Evolutionary conservation across 2,113 vertebrate genomes (phyloP).

Genomic region (Eurystomus gularis): DNA sequence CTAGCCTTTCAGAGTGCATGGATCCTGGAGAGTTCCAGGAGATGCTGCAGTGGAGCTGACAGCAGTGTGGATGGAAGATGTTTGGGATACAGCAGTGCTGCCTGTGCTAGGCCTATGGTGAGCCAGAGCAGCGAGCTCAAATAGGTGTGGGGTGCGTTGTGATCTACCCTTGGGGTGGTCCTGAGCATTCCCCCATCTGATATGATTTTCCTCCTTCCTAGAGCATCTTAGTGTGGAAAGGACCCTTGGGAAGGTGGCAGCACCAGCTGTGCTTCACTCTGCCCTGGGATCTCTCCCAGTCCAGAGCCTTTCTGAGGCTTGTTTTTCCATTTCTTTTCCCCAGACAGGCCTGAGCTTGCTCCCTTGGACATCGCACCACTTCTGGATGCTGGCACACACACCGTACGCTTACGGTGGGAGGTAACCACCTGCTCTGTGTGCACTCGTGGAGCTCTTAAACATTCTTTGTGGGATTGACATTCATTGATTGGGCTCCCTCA

Average conservation of each 20-base stretch:
- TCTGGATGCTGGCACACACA: neutral
- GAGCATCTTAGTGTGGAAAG: neutral
- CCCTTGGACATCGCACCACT: neutral
- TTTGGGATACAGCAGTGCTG: neutral
- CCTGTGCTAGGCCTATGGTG: neutral
- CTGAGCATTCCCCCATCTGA: neutral
- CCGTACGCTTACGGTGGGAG: fast-evolving
- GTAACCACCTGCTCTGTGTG: neutral
- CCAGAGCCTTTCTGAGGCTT: neutral
- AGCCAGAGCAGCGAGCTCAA: neutral
- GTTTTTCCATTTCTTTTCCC: neutral
- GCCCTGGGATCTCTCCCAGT: neutral
- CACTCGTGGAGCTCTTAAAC: neutral
- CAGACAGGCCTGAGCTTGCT: fast-evolving
- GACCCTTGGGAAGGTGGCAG: neutral
- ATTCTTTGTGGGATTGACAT: neutral
- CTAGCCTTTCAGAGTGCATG: fast-evolving
- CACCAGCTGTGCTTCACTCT: neutral
- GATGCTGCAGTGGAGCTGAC: neutral
- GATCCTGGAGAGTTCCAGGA: neutral
- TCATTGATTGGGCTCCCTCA: neutral
- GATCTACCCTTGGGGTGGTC: neutral
- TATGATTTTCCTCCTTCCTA: neutral
- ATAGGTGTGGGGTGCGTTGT: fast-evolving
- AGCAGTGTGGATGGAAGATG: neutral